These are phyloP conservation scores for Altica lythri DNA, from an alignment of 2,888 invertebrate species.

Conservation along the genomic window DNA sequence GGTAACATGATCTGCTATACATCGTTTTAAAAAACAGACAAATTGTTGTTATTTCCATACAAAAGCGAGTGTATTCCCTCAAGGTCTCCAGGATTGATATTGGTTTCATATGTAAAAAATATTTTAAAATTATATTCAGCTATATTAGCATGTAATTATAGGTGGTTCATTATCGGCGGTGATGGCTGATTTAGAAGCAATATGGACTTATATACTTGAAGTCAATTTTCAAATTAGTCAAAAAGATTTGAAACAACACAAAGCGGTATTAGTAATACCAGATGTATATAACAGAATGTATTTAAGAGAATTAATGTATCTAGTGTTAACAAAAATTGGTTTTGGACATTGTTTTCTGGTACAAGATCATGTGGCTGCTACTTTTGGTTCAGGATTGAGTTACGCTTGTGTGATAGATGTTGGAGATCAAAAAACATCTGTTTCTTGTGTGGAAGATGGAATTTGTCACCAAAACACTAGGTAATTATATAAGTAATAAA, in stretches of 20 bases:
- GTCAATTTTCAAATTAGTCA: slow-evolving; percentile 76
- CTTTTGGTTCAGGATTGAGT: slow-evolving; percentile 81
- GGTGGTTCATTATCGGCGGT: slow-evolving; percentile 84
- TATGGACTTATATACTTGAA: slow-evolving; percentile 84
- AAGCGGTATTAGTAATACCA: slow-evolving; percentile 86
- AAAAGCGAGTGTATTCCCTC: no score
- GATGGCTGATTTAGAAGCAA: slow-evolving; percentile 81
- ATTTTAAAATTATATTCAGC: no score
- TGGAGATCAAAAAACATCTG: slow-evolving; percentile 93
- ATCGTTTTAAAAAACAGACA: not conserved
- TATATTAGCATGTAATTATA: no score
- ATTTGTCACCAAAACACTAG: slow-evolving; percentile 88
- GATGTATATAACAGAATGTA: slow-evolving; percentile 88
- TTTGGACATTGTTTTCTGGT: slow-evolving; percentile 45
- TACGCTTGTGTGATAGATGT: slow-evolving; percentile 94
- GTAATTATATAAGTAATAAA: no score
- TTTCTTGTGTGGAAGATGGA: slow-evolving; percentile 96
- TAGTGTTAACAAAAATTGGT: slow-evolving; percentile 79
- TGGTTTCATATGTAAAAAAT: no score
- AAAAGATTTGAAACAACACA: slow-evolving; percentile 73
- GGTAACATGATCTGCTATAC: no score
- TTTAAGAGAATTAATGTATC: slow-evolving; percentile 80
- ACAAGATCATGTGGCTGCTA: slow-evolving; percentile 83
- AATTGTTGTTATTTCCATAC: no score
- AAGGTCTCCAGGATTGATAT: no score